Evolutionary conservation across 2,888 invertebrate genomes (phyloP).

Genomic region (Aricia artaxerxes): DNA sequence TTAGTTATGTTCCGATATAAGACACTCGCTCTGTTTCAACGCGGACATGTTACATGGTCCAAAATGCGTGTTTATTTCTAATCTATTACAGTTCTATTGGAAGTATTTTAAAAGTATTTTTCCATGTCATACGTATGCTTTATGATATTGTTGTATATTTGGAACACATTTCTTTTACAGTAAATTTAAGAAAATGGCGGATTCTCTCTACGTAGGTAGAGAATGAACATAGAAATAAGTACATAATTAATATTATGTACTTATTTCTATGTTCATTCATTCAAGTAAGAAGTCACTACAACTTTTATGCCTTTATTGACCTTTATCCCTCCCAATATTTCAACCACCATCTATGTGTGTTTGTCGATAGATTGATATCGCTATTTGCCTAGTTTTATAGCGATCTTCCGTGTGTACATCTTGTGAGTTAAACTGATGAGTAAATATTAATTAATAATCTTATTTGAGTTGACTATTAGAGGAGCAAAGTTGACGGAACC

Average conservation of each 20-base stretch:
- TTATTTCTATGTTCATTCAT: too few species aligned
- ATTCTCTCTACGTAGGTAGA: not conserved
- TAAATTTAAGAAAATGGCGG: not conserved
- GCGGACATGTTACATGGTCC: not conserved
- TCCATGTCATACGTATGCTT: not conserved
- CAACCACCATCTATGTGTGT: not conserved
- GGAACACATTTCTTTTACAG: not conserved
- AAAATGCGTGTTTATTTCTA: constrained; percentile 3
- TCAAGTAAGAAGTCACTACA: not conserved
- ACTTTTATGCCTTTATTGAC: not conserved
- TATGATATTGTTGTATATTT: not conserved
- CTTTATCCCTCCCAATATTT: not conserved
- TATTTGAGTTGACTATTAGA: constrained; percentile 71
- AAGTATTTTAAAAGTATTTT: not conserved
- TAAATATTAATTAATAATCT: constrained; percentile 73
- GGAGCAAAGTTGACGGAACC: constrained; percentile 66
- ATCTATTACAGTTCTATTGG: not conserved
- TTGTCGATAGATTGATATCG: not conserved
- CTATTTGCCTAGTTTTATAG: not conserved
- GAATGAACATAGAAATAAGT: not conserved
- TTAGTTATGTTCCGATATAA: not conserved
- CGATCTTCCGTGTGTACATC: constrained; percentile 13
- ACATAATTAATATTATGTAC: too few species aligned
- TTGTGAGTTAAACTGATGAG: constrained; percentile 36
- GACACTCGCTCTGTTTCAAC: not conserved